These are phyloP conservation scores for Folsomia manolachei DNA, from an alignment of 2,888 invertebrate species.

Conservation along the genomic window DNA sequence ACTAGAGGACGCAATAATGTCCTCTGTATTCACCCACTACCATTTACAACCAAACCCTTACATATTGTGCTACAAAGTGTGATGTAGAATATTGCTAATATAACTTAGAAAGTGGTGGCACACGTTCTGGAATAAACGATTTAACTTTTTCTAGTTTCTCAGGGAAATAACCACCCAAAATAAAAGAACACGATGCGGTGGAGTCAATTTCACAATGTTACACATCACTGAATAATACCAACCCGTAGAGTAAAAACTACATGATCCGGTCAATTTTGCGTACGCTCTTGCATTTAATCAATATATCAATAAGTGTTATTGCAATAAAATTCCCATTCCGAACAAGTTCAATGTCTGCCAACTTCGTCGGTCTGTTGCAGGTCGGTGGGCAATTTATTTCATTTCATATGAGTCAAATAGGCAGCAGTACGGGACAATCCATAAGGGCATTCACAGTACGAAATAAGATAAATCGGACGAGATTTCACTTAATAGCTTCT, in stretches of 20 bases:
- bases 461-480: not conserved
- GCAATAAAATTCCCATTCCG: not conserved
- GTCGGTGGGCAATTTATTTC: not conserved
- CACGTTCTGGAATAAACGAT: too few relatives aligned
- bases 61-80: too few relatives aligned
- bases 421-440: too few relatives aligned
- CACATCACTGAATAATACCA: not conserved
- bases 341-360: not conserved
- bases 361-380: not conserved
- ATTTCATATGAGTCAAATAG: not conserved
- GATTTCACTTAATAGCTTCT: conserved; percentile 13
- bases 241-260: not conserved
- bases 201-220: not conserved
- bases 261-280: not conserved
- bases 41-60: too few relatives aligned
- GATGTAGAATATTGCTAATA: too few relatives aligned
- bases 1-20: too few relatives aligned
- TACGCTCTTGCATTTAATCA: too few relatives aligned
- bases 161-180: not conserved
- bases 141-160: too few relatives aligned
- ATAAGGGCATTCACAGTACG: not conserved
- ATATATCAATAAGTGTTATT: not conserved
- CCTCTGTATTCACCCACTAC: not conserved
- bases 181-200: not conserved
- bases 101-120: too few relatives aligned